phyloP scores from a whole-genome alignment of 2,113 vertebrate genomes.

The Pteropus alecto region DNA sequence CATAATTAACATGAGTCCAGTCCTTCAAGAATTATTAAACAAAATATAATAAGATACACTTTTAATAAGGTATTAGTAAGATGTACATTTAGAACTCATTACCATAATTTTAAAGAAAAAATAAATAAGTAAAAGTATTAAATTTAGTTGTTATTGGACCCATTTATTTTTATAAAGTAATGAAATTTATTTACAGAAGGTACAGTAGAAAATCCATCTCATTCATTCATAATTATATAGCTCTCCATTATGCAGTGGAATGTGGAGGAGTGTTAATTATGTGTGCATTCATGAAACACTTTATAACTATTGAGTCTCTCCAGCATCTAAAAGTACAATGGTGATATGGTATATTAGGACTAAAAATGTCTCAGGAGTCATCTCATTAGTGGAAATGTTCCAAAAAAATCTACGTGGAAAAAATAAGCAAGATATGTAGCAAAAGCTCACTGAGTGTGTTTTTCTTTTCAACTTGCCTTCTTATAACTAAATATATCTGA shows the following conservation, averaged over 20 bases:
- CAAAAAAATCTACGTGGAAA: background rate
- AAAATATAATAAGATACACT: background rate
- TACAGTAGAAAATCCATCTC: conserved; percentile 21
- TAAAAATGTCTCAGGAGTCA: background rate
- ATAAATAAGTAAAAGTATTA: background rate
- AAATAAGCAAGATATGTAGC: background rate
- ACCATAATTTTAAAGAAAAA: background rate
- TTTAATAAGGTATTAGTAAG: too few species aligned
- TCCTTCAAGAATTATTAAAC: background rate
- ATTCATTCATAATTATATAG: conserved; percentile 40
- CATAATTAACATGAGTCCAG: background rate
- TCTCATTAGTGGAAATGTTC: conserved; percentile 11
- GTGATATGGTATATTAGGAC: background rate
- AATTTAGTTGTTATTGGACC: background rate
- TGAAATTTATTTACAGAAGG: background rate
- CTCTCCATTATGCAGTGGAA: background rate
- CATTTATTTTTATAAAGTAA: background rate
- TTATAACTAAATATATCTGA: background rate
- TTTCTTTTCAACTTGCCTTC: background rate
- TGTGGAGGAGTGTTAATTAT: background rate
- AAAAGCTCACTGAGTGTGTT: background rate
- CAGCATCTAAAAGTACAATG: background rate
- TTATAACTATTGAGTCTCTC: background rate
- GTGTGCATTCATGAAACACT: conserved; percentile 22
- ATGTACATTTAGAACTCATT: background rate